Evolutionary conservation across 2,888 invertebrate genomes (phyloP).

Genomic region (Amphipyra berbera): DNA sequence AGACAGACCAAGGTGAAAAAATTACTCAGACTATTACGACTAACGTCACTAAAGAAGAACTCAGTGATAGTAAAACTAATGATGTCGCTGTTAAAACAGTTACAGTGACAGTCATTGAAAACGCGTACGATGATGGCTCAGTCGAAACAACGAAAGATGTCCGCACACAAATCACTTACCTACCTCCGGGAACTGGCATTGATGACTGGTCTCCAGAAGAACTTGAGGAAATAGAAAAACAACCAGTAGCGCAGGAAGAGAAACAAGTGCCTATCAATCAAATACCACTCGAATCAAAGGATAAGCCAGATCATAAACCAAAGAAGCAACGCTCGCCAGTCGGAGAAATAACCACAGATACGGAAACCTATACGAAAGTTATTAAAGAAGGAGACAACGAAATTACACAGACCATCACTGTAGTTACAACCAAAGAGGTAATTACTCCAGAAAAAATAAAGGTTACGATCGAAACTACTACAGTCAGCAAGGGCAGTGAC

Average conservation of each 20-base stretch:
- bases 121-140: constrained; percentile 79
- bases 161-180: constrained; percentile 85
- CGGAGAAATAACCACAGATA: constrained; percentile 85
- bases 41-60: constrained; percentile 84
- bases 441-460: constrained; percentile 87
- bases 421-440: constrained; percentile 86
- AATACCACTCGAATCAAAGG: constrained; percentile 67
- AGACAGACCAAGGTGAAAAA: constrained; percentile 83
- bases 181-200: constrained; percentile 82
- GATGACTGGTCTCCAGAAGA: constrained; percentile 87
- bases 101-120: constrained; percentile 85
- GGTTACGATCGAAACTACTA: constrained; percentile 85
- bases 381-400: constrained; percentile 84
- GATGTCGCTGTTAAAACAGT: constrained; percentile 85
- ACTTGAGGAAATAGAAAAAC: constrained; percentile 79
- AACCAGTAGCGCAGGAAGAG: constrained; percentile 68
- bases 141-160: constrained; percentile 86
- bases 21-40: constrained; percentile 83
- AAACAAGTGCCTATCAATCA: constrained; percentile 64
- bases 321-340: constrained; percentile 84
- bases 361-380: constrained; percentile 84
- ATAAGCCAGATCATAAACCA: constrained; percentile 67
- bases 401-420: constrained; percentile 85
- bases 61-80: constrained; percentile 75
- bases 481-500: constrained; percentile 83